Evolutionary conservation across 2,888 invertebrate species (phyloP).

Genomic region (Catocala fraxini): DNA sequence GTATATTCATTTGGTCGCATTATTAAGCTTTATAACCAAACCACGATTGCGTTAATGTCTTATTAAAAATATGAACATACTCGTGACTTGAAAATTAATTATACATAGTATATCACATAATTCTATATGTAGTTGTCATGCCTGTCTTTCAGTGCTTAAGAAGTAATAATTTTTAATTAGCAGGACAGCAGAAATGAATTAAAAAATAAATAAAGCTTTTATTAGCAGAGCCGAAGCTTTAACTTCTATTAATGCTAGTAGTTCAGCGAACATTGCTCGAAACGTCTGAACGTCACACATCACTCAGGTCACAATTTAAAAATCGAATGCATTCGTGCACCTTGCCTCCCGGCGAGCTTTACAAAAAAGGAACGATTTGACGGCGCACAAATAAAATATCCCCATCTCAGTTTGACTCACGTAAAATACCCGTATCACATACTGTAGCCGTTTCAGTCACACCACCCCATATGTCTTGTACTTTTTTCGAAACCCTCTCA

Average conservation of each 20-base stretch:
- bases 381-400: conserved; percentile 64
- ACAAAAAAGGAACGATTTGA: conserved; percentile 76
- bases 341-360: conserved; percentile 83
- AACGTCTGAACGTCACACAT: conserved; percentile 70
- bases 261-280: conserved; percentile 25
- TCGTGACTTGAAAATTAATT: too few species aligned
- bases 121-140: too few species aligned
- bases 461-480: conserved; percentile 73
- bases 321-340: conserved; percentile 78
- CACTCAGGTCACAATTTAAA: conserved; percentile 80
- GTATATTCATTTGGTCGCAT: too few species aligned
- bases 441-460: conserved; percentile 57
- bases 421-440: conserved; percentile 36
- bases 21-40: too few species aligned
- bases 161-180: too few species aligned
- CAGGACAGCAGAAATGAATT: too few species aligned
- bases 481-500: conserved; percentile 82
- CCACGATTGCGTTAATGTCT: too few species aligned
- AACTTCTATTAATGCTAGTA: conserved; percentile 20
- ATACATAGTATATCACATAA: too few species aligned
- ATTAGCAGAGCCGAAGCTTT: not conserved
- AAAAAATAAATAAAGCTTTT: not conserved
- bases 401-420: conserved; percentile 56
- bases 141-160: too few species aligned
- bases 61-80: too few species aligned